Evolutionary conservation across 2,888 invertebrate genomes (phyloP).

Genomic region (Hetaerina titia): DNA sequence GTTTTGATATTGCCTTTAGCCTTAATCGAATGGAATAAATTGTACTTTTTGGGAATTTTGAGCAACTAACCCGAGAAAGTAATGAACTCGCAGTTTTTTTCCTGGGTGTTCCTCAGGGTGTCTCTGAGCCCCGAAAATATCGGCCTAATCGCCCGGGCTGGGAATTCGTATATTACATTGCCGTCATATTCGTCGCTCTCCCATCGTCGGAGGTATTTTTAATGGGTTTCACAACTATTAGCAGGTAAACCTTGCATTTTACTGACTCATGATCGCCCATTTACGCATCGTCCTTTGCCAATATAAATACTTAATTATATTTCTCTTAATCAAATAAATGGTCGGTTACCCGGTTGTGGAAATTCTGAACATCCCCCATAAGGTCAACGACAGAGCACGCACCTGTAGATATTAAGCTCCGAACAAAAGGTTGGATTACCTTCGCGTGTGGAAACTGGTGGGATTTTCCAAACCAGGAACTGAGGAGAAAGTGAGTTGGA

Average conservation of each 20-base stretch:
- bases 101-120: too few species aligned
- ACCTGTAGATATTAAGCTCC: neutral
- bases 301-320: neutral
- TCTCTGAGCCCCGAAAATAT: too few species aligned
- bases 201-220: neutral
- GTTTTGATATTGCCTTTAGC: too few species aligned
- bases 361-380: neutral
- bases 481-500: neutral
- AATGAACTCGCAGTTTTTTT: too few species aligned
- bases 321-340: neutral
- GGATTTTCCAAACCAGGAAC: conserved; percentile 21
- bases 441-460: conserved; percentile 18
- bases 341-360: neutral
- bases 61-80: too few species aligned
- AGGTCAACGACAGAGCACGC: neutral
- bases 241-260: neutral
- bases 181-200: too few species aligned
- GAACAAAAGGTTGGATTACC: conserved; percentile 20
- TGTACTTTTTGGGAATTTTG: too few species aligned
- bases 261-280: neutral
- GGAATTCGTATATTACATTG: too few species aligned
- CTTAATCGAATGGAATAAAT: too few species aligned
- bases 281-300: neutral
- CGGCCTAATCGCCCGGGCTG: too few species aligned
- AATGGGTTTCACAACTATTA: neutral